Conservation (phyloP, 2,113 vertebrate species). For the Poicephalus gulielmi region DNA sequence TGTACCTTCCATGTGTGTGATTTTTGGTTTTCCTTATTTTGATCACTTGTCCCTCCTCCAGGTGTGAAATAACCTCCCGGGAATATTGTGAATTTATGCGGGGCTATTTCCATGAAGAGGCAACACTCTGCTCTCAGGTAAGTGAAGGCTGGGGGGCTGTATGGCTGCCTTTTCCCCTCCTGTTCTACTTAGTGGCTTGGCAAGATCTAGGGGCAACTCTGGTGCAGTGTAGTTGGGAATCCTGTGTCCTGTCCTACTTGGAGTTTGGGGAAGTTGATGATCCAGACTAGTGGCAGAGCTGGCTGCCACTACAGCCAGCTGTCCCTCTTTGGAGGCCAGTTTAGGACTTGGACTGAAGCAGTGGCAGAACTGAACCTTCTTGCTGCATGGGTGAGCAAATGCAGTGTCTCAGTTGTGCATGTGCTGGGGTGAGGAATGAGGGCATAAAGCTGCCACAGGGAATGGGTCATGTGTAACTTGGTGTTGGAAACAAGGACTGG, state of each 20-base stretch:
- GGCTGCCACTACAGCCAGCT: neutral
- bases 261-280: neutral
- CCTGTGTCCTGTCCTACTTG: neutral
- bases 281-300: neutral
- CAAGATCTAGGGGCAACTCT: neutral
- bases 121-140: constrained; percentile 97
- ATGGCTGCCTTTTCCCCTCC: neutral
- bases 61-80: constrained; percentile 98
- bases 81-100: constrained; percentile 99
- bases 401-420: neutral
- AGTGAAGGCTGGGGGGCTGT: neutral
- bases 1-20: neutral
- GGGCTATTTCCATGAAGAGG: constrained; percentile 97
- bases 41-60: constrained; percentile 47
- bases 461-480: rapidly evolving
- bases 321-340: too few relatives aligned
- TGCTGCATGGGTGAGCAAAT: rapidly evolving
- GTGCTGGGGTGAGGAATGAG: neutral
- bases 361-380: neutral
- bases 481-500: neutral
- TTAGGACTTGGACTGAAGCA: neutral
- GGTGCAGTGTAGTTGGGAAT: neutral
- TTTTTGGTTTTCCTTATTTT: neutral
- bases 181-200: neutral
- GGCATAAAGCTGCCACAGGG: neutral